Base-by-base conservation (phyloP, 2,888 invertebrate species). In the Drosophila melanosoma region DNA sequence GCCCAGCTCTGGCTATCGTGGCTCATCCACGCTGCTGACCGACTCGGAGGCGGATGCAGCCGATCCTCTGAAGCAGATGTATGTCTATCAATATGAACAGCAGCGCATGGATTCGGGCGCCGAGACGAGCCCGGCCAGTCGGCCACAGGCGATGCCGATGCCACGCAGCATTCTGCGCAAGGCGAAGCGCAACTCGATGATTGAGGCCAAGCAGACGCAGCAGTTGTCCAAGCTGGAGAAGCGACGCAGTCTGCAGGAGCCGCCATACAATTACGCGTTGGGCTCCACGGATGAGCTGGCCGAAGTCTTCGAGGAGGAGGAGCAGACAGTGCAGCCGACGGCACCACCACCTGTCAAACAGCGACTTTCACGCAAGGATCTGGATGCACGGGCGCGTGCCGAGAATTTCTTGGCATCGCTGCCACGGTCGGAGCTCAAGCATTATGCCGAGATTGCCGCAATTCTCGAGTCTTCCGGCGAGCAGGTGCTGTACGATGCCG, bases 1-100 rank as follows among this genome's bases (percentile, higher is more conserved):
- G 23, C 84, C 97, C 1, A 97, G 97, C 63, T 97, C 97, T 3
- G 97, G 97, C 3, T 97, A 97, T 90, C 94, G 97, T 76, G 97
- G 97, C 42, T 97, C 97, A 0, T 97, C 97, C 0, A 97, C 97
- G 2, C 95, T 97, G 93, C 93, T 97, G 11, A 95, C 96, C 8
- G 97, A 97, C 82, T 97, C 97, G 2, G 93, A 93, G 69, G 77
- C 91, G 63, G 93, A 93, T n/a, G 26, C 56, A 33, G 87, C 86
- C 26, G 94, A 40, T 94, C 95, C 70, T 0, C 75, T 92, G 90
- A 94, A 81, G 94, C 94, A 92, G 94, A 93, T 97, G 76, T 97
- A 97, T 92, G 96, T 97, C 1, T 97, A 97, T 92, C 96, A 93
- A 57, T 97, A 97, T 89, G 97, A 97, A 87, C 96, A 96, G 32